These are phyloP conservation scores for Amphipoea lucens DNA, from an alignment of 2,888 invertebrate genomes.

Conservation along the genomic window DNA sequence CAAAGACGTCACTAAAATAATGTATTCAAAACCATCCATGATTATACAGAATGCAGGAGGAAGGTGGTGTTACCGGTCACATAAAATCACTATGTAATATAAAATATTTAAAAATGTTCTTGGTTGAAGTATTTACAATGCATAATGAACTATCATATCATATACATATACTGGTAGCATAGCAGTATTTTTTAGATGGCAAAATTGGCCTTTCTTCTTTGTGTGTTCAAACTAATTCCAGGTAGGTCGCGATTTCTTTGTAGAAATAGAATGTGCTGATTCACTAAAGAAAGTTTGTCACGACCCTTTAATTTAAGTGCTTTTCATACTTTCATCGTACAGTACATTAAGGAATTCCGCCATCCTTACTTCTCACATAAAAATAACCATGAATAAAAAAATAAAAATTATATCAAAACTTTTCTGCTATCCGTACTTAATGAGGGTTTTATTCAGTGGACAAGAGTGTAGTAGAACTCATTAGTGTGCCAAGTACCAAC, in stretches of 20 bases:
- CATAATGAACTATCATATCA: too few relatives aligned
- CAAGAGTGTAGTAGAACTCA: conserved; percentile 60
- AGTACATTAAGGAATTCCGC: not conserved
- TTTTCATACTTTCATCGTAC: not conserved
- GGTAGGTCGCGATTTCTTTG: not conserved
- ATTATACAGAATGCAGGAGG: not conserved
- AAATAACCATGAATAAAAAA: conserved; percentile 3
- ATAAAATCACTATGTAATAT: not conserved
- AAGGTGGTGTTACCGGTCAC: not conserved
- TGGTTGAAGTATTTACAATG: too few relatives aligned
- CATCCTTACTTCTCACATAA: not conserved
- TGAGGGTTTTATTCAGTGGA: conserved; percentile 57
- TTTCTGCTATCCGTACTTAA: conserved; percentile 46
- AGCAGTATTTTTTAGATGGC: not conserved
- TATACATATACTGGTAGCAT: too few relatives aligned
- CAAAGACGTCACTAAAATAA: not conserved
- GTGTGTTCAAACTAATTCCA: not conserved
- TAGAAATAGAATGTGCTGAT: not conserved
- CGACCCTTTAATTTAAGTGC: not conserved
- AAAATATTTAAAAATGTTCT: too few relatives aligned
- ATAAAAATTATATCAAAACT: not conserved
- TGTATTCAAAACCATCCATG: not conserved
- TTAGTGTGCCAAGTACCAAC: conserved; percentile 55
- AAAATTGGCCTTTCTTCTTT: not conserved
- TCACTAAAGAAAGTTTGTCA: not conserved